phyloP scores from a whole-genome alignment of 2,888 invertebrate species.

The Tetramorium bicarinatum region DNA sequence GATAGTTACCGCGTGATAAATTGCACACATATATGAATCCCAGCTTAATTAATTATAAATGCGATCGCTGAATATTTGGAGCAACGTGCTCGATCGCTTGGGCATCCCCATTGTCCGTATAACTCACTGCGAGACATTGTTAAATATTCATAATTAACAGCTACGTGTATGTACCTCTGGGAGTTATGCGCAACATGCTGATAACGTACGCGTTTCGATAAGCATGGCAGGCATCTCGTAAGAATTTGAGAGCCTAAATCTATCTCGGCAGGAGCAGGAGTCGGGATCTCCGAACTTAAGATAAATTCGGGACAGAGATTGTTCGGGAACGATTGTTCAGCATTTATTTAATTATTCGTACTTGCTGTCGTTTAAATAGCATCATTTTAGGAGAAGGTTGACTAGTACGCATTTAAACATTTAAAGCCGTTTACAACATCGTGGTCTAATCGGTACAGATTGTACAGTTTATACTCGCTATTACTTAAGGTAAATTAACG shows the following conservation, averaged over 20 bases:
- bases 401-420: conserved; percentile 39
- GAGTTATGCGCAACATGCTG: neutral
- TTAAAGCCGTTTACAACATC: conserved; percentile 36
- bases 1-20: conserved; percentile 21
- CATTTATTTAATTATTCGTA: conserved; percentile 23
- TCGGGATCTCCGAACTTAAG: neutral
- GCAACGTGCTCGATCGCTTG: neutral
- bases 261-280: neutral
- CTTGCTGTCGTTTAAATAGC: neutral
- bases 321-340: neutral
- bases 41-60: conserved; percentile 33
- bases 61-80: conserved; percentile 32
- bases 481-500: conserved; percentile 26
- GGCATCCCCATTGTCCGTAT: neutral
- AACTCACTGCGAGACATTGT: neutral
- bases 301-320: neutral
- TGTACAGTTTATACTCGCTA: conserved; percentile 27
- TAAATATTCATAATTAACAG: conserved; percentile 9
- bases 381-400: conserved; percentile 4
- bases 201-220: neutral
- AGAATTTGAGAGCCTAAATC: conserved; percentile 2
- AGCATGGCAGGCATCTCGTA: neutral
- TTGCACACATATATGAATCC: conserved; percentile 1
- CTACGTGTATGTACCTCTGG: neutral
- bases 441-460: neutral